A percentile compares a stretch with the other conserved stretches of the same genome.
These are phyloP conservation scores for Boleophthalmus pectinirostris DNA, from an alignment of 2,113 vertebrate genomes.

Conservation along the genomic window DNA sequence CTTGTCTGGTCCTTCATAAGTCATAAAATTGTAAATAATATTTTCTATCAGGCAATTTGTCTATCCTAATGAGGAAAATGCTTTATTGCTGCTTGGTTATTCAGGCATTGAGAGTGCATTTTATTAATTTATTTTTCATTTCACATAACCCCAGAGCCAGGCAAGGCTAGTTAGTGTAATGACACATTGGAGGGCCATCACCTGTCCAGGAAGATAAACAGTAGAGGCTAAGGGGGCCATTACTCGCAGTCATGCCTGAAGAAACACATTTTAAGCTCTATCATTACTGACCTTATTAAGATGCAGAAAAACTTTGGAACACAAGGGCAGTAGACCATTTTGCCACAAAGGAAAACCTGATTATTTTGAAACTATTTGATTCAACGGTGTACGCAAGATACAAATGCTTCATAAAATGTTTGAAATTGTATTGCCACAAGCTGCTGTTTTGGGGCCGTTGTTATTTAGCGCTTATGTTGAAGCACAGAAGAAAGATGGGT, in stretches of 20 bases:
- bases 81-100: background rate
- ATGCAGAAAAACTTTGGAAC: conserved; percentile 31
- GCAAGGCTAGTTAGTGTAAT: conserved; percentile 68
- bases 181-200: conserved; percentile 69
- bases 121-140: background rate
- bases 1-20: background rate
- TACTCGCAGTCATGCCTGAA: conserved; percentile 64
- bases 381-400: background rate
- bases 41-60: background rate
- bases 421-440: background rate
- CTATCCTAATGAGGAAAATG: background rate
- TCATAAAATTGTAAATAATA: background rate
- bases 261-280: conserved; percentile 42
- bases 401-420: background rate
- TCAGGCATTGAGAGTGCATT: conserved; percentile 12
- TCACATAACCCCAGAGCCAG: conserved; percentile 24
- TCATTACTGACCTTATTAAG: conserved; percentile 56
- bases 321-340: conserved; percentile 2
- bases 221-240: conserved; percentile 67
- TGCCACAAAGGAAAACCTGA: conserved; percentile 7
- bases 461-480: background rate
- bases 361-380: background rate
- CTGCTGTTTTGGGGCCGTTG: background rate
- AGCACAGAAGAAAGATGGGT: no score
- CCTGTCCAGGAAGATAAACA: conserved; percentile 73